phyloP scores from a whole-genome alignment of 2,888 invertebrate genomes.

The Limenitis camilla region DNA sequence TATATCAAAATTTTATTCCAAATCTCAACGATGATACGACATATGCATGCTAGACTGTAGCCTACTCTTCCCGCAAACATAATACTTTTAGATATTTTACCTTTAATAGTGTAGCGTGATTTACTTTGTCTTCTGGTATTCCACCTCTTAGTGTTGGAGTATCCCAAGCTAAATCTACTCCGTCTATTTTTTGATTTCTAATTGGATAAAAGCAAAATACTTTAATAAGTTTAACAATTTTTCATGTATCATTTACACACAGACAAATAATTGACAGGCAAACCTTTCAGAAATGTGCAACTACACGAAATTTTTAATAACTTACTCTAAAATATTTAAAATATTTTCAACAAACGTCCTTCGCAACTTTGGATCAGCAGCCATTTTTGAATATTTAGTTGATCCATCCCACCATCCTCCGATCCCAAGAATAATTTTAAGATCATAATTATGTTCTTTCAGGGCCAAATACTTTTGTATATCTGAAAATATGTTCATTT shows the following conservation, averaged over 20 bases:
- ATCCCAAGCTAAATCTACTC: slow-evolving; percentile 89
- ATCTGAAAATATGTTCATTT: too few relatives aligned
- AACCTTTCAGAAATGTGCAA: neutral
- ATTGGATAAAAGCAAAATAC: slow-evolving; percentile 25
- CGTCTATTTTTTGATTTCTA: slow-evolving; percentile 82
- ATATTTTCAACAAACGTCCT: slow-evolving; percentile 81
- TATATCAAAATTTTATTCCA: too few relatives aligned
- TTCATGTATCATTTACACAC: neutral
- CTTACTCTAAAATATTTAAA: slow-evolving; percentile 78
- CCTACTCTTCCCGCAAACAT: too few relatives aligned
- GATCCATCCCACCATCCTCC: slow-evolving; percentile 96
- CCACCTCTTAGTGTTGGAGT: slow-evolving; percentile 87
- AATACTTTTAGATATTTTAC: too few relatives aligned
- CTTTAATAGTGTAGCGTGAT: too few relatives aligned
- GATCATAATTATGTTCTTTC: slow-evolving; percentile 76
- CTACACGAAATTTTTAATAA: neutral
- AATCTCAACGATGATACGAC: too few relatives aligned
- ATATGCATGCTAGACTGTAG: too few relatives aligned
- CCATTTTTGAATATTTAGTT: slow-evolving; percentile 76
- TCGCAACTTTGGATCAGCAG: slow-evolving; percentile 76
- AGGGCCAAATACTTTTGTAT: too few relatives aligned
- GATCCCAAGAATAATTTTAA: slow-evolving; percentile 85
- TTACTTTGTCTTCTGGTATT: slow-evolving; percentile 78
- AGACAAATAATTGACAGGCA: neutral
- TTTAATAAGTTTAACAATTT: neutral